Base-by-base conservation (phyloP, 2,888 invertebrate genomes). In the Microdon myrmicae region DNA sequence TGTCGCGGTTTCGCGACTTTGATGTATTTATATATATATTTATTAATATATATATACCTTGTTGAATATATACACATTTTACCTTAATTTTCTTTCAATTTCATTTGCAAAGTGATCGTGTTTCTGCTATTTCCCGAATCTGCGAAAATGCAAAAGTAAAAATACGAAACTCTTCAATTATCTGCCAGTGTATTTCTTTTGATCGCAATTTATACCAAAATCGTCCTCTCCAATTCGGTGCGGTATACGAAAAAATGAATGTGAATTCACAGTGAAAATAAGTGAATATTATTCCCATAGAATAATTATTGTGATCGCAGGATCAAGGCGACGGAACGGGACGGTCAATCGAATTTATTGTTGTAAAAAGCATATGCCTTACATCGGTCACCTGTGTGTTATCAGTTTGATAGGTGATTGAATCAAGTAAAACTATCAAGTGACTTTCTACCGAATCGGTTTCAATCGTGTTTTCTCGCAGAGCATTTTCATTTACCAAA, bases 1-100 rank as follows among this genome's bases (percentile, higher is more conserved):
- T 69, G 72, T 71, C 73, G 71, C 71, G 71, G 48, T 49, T 38
- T 60, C 71, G 72, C 71, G 71, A n/a, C n/a, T n/a, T n/a, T n/a
- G n/a, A n/a, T n/a, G n/a, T n/a, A n/a, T n/a, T n/a, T n/a, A n/a
- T n/a, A n/a, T n/a, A n/a, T n/a, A n/a, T n/a, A n/a, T n/a, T n/a
- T n/a, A n/a, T n/a, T n/a, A n/a, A n/a, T n/a, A n/a, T n/a, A n/a
- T n/a, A n/a, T n/a, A n/a, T n/a, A n/a, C n/a, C n/a, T n/a, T n/a
- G n/a, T n/a, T n/a, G n/a, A n/a, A n/a, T 13, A 39, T 12, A 58
- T 31, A 43, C 38, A 48, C n/a, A n/a, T n/a, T 47, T 35, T 58
- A 14, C 47, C 28, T 39, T 34, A 16, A 20, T 7, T 37, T 32
- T n/a, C 32, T 25, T 38, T 39, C 7, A 25, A 12, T 23, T 8